phyloP scores from a whole-genome alignment of 2,888 invertebrate species.

The Cephus rjabovi region DNA sequence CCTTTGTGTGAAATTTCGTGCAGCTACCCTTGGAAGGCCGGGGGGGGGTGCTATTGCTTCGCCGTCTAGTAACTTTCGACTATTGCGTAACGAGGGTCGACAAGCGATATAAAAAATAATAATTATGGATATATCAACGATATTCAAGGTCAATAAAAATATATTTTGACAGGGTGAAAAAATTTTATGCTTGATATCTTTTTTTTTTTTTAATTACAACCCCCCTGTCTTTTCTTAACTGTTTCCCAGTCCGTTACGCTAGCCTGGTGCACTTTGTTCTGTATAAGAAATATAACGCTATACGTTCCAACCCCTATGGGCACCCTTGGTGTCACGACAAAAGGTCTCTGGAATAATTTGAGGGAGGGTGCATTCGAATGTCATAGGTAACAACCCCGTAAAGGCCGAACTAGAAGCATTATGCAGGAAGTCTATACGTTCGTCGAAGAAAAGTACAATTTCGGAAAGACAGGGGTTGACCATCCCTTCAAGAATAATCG shows the following conservation, averaged over 20 bases:
- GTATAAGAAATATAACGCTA: background rate
- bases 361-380: conserved; percentile 5
- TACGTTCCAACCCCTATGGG: background rate
- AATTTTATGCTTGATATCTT: background rate
- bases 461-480: background rate
- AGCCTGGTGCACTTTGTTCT: background rate
- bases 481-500: background rate
- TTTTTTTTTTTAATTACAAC: background rate
- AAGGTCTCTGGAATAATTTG: background rate
- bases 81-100: background rate
- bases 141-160: background rate
- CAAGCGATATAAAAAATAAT: background rate
- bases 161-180: background rate
- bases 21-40: background rate
- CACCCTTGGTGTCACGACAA: background rate
- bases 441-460: background rate
- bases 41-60: background rate
- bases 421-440: background rate
- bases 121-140: background rate
- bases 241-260: background rate
- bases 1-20: conserved; percentile 20
- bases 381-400: background rate
- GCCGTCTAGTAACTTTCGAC: background rate
- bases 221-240: background rate
- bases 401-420: background rate